Base-by-base conservation (phyloP, 2,113 vertebrate species). In the Istiophorus platypterus region DNA sequence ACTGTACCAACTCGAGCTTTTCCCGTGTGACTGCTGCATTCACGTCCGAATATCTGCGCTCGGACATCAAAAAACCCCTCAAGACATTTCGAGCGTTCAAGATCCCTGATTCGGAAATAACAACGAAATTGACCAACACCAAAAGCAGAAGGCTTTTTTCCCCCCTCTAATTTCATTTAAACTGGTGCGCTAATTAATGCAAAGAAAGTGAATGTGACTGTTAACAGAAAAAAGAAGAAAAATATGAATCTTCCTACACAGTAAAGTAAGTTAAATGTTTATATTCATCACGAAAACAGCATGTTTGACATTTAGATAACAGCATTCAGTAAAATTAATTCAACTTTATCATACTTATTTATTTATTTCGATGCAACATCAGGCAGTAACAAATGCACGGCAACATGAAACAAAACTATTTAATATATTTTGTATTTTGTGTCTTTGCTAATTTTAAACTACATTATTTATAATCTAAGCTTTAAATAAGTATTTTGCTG, bases 1-100 rank as follows among this genome's bases (percentile, higher is more conserved):
- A 92, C 86, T 88, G 80, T 92, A 95, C 92, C 92, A 94, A 90
- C 29, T 76, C 11, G n/a, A 42, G n/a, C 11, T 1, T 20, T 70
- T 51, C 24, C 47, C 63, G 52, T 73, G 74, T 71, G 2, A 34
- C 56, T 83, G 77, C 11, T 89, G 81, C 90, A 49, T 92, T 93
- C 84, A 76, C 0, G 81, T 68, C 61, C 70, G 54, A 24, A 74
- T 18, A 65, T 74, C 11, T 75, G 57, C 79, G 70, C 81, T 89
- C 82, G 85, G 88, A 90, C 62, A 78, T 72, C 10, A 0, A 3
- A 51, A 1, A 26, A 0, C 2, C 63, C 81, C 73, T 17, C 5
- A 52, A 86, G 86, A 78, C 20, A 68, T 49, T 15, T 31, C n/a
- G 59, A 18, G 27, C 51, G 63, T 85, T 90, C 70, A 78, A 75